Base-by-base conservation (phyloP, 2,797 vertebrate genomes). In the Girardinus metallicus region DNA sequence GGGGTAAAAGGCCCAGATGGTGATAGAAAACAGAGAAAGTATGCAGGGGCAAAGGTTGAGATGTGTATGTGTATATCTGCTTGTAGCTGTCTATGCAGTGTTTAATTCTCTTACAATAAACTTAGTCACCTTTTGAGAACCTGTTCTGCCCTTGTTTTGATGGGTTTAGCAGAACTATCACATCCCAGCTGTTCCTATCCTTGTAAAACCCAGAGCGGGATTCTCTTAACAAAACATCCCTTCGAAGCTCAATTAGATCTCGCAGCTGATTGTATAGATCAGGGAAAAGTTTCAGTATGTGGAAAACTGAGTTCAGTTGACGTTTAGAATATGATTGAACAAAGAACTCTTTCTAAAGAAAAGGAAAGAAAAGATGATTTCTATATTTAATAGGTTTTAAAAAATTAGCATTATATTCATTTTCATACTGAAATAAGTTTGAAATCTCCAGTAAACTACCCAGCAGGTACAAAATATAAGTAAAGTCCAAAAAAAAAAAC, bases 161-260 rank as follows among this genome's bases (percentile, higher is more conserved):
- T 73, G 84, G 84, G 51, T 60, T 31, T 26, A 75, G 79, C 29
- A 72, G 82, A 85, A 93, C 90, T 86, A 91, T 9, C 26, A 51
- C 73, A n/a, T 16, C 76, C 84, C 87, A 86, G 83, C 82, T 90
- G 86, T 84, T 89, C 81, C 34, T 36, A 57, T 36, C 73, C 70
- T 29, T 73, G 51, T 64, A 39, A 83, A 82, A 85, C 57, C 43
- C 53, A 44, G 41, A 80, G 72, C 21, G 62, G 62, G 57, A 77
- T 76, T 75, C 47, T 31, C 76, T 46, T 73, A 79, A 79, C 46
- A 18, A 85, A 66, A 73, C 46, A 71, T 4, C 41, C 51, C 12
- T 2, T n/a, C 72, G 12, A 84, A 84, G 73, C 39, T 85, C 71
- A 70, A 51, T 86, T 6, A 57, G 21, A 80, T 57, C 71, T 47